phyloP scores from a whole-genome alignment of 2,888 invertebrate species.

The Epinotia demarniana region DNA sequence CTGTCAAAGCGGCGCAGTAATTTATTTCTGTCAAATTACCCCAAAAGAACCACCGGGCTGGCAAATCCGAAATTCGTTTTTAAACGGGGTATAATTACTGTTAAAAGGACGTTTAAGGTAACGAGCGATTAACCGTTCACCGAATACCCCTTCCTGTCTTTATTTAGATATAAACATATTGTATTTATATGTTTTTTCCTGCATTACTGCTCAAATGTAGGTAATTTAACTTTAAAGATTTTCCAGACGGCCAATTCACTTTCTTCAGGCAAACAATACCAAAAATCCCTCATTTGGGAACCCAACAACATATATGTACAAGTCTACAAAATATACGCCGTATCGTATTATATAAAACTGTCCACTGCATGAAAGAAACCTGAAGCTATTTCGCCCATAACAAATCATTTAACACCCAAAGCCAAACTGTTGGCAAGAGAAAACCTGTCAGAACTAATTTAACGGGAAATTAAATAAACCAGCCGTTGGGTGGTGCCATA shows the following conservation, averaged over 20 bases:
- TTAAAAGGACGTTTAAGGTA: conserved; percentile 19
- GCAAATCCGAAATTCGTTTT: conserved; percentile 43
- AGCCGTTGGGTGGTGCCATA: conserved; percentile 33
- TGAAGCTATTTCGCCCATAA: background rate
- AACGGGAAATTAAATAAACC: conserved; percentile 34
- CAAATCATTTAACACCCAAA: conserved; percentile 31
- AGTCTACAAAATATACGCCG: background rate
- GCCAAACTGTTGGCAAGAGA: conserved; percentile 30
- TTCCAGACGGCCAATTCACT: no score
- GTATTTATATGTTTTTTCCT: background rate
- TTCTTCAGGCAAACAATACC: no score
- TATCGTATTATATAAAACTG: background rate
- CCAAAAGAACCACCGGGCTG: conserved; percentile 33
- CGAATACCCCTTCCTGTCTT: conserved; percentile 25
- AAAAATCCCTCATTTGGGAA: background rate
- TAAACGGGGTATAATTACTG: conserved; percentile 38
- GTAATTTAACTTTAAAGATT: no score
- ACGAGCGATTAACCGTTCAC: conserved; percentile 21
- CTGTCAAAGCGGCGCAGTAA: conserved; percentile 31
- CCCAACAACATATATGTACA: background rate
- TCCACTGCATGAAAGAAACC: background rate
- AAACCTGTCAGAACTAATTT: conserved; percentile 38
- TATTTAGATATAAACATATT: conserved; percentile 9
- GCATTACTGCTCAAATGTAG: no score
- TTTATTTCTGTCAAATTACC: conserved; percentile 41